These are phyloP conservation scores for Enteromius treurensis DNA, from an alignment of 2,797 vertebrate genomes.

Conservation along the genomic window DNA sequence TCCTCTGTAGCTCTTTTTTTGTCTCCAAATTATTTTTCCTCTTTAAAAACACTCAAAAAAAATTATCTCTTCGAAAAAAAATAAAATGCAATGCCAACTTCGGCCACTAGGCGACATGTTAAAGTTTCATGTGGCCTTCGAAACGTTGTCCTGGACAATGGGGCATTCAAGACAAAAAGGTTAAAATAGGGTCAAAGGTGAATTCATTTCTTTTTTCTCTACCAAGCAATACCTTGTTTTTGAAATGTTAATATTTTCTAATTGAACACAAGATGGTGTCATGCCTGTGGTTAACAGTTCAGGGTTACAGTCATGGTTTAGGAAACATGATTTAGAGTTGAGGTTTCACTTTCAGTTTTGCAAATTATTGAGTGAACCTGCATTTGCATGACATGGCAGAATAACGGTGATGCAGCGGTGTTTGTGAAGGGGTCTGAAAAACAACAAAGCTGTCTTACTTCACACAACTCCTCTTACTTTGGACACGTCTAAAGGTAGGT, in stretches of 20 bases:
- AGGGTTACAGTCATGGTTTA: constrained; percentile 27
- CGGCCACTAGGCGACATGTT: neutral
- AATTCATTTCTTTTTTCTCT: neutral
- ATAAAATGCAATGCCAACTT: neutral
- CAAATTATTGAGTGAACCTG: neutral
- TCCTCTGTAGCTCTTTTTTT: neutral
- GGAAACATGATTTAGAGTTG: constrained; percentile 6
- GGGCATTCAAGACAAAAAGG: neutral
- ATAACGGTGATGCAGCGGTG: constrained; percentile 19
- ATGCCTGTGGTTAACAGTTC: neutral
- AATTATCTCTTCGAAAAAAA: too few species aligned
- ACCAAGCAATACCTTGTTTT: neutral
- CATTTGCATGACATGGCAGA: constrained; percentile 48
- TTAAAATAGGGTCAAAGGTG: neutral
- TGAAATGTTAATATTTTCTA: neutral
- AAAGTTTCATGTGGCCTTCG: neutral
- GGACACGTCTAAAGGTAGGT: constrained; percentile 20
- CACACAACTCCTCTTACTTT: neutral
- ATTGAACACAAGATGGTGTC: neutral
- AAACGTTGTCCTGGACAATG: neutral
- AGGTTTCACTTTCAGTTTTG: constrained; percentile 54
- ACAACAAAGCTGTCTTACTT: neutral
- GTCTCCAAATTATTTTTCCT: too few species aligned
- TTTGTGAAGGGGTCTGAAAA: constrained; percentile 6
- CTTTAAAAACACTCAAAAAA: too few species aligned